Percentiles rank a stretch among this genome's conserved stretches.
Evolutionary conservation across 2,797 vertebrate species (phyloP).

Genomic region (Psittacula derbiana): DNA sequence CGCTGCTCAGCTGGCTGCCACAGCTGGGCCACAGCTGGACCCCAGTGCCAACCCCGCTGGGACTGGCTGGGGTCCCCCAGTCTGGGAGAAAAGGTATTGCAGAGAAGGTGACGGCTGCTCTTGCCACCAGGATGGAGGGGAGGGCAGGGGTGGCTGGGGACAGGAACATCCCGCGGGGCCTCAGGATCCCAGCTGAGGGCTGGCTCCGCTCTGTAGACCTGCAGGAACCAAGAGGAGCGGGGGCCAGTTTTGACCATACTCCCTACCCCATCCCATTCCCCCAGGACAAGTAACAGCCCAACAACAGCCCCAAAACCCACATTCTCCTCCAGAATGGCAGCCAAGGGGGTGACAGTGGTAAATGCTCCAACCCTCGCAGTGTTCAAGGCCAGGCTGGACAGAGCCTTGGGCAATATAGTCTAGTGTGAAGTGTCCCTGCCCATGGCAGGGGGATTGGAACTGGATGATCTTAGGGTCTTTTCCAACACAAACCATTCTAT

Average conservation of each 20-base stretch:
- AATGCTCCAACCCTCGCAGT: neutral
- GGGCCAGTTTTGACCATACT: neutral
- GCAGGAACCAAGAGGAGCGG: neutral
- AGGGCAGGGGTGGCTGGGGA: neutral
- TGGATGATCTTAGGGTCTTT: neutral
- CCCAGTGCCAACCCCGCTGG: neutral
- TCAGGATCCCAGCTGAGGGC: slow-evolving; percentile 49
- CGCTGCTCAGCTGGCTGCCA: neutral
- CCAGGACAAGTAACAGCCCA: neutral
- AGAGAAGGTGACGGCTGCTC: neutral
- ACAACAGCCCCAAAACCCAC: rapidly evolving
- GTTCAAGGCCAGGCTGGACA: neutral
- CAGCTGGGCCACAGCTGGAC: neutral
- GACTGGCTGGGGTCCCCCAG: neutral
- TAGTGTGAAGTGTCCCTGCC: neutral
- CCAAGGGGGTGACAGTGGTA: neutral
- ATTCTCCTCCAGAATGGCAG: neutral
- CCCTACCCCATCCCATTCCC: neutral
- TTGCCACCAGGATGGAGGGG: neutral
- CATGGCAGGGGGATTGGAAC: neutral
- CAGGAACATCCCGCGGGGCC: neutral
- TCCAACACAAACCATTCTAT: neutral
- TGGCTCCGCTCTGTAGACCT: slow-evolving; percentile 42
- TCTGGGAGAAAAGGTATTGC: slow-evolving; percentile 31
- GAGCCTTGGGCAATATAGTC: neutral